phyloP scores from a whole-genome alignment of 2,113 vertebrate species.

The Otolemur garnettii region DNA sequence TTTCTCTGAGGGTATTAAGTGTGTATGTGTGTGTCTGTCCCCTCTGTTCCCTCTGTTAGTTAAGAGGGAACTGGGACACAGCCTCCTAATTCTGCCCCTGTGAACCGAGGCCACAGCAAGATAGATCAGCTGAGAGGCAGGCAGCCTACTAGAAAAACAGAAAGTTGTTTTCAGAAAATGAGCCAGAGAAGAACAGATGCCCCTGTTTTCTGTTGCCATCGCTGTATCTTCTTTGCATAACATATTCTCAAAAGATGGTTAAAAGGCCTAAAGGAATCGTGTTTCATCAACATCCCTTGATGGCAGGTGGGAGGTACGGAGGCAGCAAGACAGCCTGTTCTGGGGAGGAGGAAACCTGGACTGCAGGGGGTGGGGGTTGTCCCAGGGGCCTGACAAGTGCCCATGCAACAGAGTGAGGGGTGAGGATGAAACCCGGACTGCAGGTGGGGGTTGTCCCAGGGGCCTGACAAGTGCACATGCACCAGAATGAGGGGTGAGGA shows the following conservation, averaged over 20 bases:
- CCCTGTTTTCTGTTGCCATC: not conserved
- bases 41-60: too few relatives aligned
- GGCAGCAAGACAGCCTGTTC: not conserved
- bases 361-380: rapidly evolving
- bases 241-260: not conserved
- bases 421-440: too few relatives aligned
- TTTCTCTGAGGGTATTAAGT: not conserved
- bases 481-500: too few relatives aligned
- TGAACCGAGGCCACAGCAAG: rapidly evolving
- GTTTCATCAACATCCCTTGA: slow-evolving; percentile 41
- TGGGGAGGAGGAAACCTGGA: not conserved
- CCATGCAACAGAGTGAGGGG: not conserved
- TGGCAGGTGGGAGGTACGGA: not conserved
- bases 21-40: not conserved
- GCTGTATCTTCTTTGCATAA: not conserved
- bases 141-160: rapidly evolving
- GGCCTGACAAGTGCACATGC: too few relatives aligned
- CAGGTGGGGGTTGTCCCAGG: too few relatives aligned
- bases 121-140: too few relatives aligned
- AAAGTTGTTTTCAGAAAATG: not conserved
- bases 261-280: not conserved
- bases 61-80: not conserved
- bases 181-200: not conserved
- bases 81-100: too few relatives aligned
- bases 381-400: not conserved